phyloP scores from a whole-genome alignment of 2,113 vertebrate species.

The Phocoena sinus region DNA sequence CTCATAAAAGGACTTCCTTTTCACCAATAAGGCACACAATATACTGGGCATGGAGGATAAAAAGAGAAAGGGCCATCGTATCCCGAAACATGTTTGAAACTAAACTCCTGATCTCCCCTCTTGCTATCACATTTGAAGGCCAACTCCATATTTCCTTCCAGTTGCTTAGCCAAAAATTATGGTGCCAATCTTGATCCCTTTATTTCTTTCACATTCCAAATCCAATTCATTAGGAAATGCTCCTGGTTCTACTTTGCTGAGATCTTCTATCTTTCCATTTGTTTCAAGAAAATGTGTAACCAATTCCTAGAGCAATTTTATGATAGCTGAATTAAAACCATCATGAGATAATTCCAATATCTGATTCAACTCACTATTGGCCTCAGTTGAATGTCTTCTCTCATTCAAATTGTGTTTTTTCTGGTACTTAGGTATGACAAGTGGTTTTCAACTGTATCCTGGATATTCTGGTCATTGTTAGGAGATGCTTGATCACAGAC shows the following conservation, averaged over 20 bases:
- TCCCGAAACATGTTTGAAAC: neutral
- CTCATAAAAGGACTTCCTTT: neutral
- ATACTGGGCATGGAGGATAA: neutral
- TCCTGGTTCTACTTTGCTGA: neutral
- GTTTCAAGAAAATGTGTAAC: conserved; percentile 35
- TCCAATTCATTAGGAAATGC: conserved; percentile 12
- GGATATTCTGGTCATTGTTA: neutral
- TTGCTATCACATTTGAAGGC: neutral
- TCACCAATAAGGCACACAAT: neutral
- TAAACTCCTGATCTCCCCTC: neutral
- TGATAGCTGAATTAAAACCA: conserved; percentile 22
- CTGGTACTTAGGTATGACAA: neutral
- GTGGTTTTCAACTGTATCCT: neutral
- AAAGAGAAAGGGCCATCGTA: neutral
- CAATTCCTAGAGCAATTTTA: conserved; percentile 9
- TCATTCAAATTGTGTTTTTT: conserved; percentile 35
- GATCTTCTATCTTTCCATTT: conserved; percentile 11
- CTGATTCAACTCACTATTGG: neutral
- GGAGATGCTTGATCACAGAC: neutral
- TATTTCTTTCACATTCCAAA: neutral
- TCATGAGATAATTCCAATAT: neutral
- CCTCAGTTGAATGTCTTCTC: neutral
- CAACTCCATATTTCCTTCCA: neutral
- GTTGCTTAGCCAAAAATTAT: conserved; percentile 1
- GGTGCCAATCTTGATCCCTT: neutral